A percentile compares a stretch with the other conserved stretches of the same genome.
Evolutionary conservation across 2,888 invertebrate genomes (phyloP).

Genomic region (Caenorhabditis sinica): DNA sequence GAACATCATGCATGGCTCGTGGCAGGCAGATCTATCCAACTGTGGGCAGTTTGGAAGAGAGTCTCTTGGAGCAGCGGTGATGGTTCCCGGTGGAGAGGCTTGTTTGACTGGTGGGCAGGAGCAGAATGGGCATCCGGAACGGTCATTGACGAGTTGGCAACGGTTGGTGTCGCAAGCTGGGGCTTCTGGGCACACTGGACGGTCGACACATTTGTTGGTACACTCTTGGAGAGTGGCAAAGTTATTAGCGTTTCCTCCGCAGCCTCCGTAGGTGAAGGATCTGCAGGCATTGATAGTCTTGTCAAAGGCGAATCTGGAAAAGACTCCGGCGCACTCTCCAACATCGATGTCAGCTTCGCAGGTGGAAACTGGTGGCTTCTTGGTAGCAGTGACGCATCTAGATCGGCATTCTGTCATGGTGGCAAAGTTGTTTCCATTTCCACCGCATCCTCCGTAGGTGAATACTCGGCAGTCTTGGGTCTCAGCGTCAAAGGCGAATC

Average conservation of each 20-base stretch:
- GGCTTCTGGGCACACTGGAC: constrained; percentile 76
- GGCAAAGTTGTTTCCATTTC: constrained; percentile 83
- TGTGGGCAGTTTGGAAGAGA: constrained; percentile 73
- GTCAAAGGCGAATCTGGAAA: constrained; percentile 84
- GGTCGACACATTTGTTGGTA: constrained; percentile 81
- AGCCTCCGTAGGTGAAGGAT: constrained; percentile 82
- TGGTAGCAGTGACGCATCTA: constrained; percentile 71
- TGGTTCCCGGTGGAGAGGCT: constrained; percentile 54
- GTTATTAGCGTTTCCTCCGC: constrained; percentile 83
- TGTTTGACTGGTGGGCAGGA: constrained; percentile 79
- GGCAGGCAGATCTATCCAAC: constrained; percentile 78
- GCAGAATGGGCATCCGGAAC: constrained; percentile 82
- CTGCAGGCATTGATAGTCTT: constrained; percentile 76
- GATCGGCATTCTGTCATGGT: constrained; percentile 78
- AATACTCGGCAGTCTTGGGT: constrained; percentile 79
- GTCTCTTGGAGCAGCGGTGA: constrained; percentile 9
- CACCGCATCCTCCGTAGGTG: constrained; percentile 83
- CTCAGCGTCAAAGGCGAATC: constrained; percentile 72
- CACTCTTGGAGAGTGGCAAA: constrained; percentile 81
- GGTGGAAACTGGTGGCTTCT: constrained; percentile 57
- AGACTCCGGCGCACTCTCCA: constrained; percentile 77
- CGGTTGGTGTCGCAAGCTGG: constrained; percentile 80
- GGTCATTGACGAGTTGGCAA: constrained; percentile 81
- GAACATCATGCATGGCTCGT: constrained; percentile 83
- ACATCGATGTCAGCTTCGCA: constrained; percentile 80